These are phyloP conservation scores for Fragum whitleyi DNA, from an alignment of 2,888 invertebrate species.

Conservation along the genomic window DNA sequence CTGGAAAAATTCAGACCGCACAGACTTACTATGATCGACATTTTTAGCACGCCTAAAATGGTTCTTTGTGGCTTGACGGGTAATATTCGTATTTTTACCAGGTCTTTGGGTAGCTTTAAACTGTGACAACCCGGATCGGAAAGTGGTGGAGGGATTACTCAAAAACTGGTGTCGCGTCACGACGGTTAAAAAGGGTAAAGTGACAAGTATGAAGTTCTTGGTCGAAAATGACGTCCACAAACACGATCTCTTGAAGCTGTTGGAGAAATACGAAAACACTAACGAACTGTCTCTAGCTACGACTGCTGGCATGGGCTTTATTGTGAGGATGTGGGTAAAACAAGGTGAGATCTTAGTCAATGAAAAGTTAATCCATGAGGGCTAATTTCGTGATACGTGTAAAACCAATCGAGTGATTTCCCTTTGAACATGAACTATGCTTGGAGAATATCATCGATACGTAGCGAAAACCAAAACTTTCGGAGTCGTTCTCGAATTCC, in stretches of 20 bases:
- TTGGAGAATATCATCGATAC: too few relatives aligned
- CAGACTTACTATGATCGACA: too few relatives aligned
- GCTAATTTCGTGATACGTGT: too few relatives aligned
- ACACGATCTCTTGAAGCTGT: slow-evolving; percentile 69
- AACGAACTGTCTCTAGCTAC: slow-evolving; percentile 78
- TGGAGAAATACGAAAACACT: slow-evolving; percentile 78
- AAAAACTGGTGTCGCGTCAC: slow-evolving; percentile 83
- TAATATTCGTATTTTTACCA: too few relatives aligned
- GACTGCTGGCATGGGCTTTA: slow-evolving; percentile 77
- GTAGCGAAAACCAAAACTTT: too few relatives aligned
- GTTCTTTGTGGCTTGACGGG: too few relatives aligned
- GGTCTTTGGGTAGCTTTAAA: slow-evolving; percentile 85
- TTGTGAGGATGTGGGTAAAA: slow-evolving; percentile 75
- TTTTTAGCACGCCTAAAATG: too few relatives aligned
- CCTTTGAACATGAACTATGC: too few relatives aligned
- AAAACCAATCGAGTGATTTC: too few relatives aligned
- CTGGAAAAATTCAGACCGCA: too few relatives aligned
- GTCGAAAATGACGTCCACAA: slow-evolving; percentile 74
- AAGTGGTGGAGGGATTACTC: slow-evolving; percentile 84
- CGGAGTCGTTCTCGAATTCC: too few relatives aligned
- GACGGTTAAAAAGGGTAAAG: slow-evolving; percentile 75
- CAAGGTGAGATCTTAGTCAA: slow-evolving; percentile 64
- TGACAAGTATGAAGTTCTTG: slow-evolving; percentile 71
- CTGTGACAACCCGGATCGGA: slow-evolving; percentile 77
- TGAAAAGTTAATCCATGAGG: too few relatives aligned